A percentile compares a stretch with the other conserved stretches of the same genome.
phyloP scores from a whole-genome alignment of 2,888 invertebrate species.

The Philonicus albiceps region DNA sequence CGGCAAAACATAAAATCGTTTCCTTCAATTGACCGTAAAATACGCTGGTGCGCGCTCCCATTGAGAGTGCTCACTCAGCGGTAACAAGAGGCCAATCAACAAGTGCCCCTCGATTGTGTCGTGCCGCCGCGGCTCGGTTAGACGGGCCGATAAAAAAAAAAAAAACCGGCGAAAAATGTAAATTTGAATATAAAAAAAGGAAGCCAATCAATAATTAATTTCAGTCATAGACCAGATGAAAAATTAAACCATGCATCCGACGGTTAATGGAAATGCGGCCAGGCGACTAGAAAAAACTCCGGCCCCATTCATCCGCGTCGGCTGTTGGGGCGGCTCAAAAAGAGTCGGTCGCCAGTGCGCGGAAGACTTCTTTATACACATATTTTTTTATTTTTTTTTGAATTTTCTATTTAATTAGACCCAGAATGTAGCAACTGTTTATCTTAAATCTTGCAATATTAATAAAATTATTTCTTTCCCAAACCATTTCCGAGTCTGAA shows the following conservation, averaged over 20 bases:
- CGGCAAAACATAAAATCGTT: constrained; percentile 49
- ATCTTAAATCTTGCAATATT: constrained; percentile 39
- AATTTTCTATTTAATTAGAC: constrained; percentile 36
- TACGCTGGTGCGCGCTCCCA: constrained; percentile 33
- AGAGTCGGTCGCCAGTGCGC: background rate
- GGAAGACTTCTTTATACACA: no score
- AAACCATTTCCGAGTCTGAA: background rate
- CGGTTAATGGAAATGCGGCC: constrained; percentile 34
- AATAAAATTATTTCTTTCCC: constrained; percentile 40
- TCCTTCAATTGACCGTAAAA: constrained; percentile 50
- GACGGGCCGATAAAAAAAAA: constrained; percentile 30
- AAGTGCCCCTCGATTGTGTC: constrained; percentile 36
- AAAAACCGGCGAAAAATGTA: constrained; percentile 34
- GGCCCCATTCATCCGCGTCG: background rate
- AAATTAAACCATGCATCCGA: constrained; percentile 45
- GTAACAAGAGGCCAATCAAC: constrained; percentile 41
- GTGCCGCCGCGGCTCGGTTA: constrained; percentile 38
- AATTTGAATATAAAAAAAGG: constrained; percentile 23
- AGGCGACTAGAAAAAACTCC: constrained; percentile 26
- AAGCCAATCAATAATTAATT: constrained; percentile 43
- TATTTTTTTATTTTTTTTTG: background rate
- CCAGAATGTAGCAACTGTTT: constrained; percentile 6
- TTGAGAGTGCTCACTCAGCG: constrained; percentile 44
- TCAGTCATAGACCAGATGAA: constrained; percentile 42
- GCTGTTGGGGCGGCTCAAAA: constrained; percentile 26